Evolutionary conservation across 2,888 invertebrate genomes (phyloP).

Genomic region (Sturmia bella): DNA sequence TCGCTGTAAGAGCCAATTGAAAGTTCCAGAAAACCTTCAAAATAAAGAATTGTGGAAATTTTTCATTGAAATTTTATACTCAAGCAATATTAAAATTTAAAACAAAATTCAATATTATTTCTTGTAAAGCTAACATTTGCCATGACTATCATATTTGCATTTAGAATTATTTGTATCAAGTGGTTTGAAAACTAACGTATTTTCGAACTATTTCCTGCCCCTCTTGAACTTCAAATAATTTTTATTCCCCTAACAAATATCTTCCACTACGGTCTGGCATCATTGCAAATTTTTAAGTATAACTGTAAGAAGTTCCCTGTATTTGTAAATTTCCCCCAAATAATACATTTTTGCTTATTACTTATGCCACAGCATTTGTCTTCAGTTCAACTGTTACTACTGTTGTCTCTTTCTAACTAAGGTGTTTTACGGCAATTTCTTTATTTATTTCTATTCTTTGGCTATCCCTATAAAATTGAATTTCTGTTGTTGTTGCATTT

Average conservation of each 20-base stretch:
- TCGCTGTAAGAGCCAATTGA: no score
- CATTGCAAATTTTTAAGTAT: background rate
- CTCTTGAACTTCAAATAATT: no score
- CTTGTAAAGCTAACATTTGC: no score
- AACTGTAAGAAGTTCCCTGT: constrained; percentile 46
- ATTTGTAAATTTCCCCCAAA: constrained; percentile 45
- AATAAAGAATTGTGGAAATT: no score
- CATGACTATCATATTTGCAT: no score
- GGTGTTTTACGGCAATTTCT: background rate
- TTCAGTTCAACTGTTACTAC: background rate
- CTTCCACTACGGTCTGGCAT: constrained; percentile 17
- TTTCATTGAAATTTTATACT: no score
- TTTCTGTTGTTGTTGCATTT: constrained; percentile 30
- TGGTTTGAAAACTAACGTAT: no score
- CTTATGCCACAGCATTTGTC: constrained; percentile 5
- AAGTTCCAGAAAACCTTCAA: no score
- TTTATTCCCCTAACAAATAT: background rate
- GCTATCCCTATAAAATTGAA: constrained; percentile 23
- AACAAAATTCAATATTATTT: no score
- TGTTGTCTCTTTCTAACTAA: constrained; percentile 33
- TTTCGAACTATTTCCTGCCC: background rate
- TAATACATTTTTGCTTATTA: constrained; percentile 27
- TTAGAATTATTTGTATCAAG: no score
- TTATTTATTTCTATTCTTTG: constrained; percentile 15
- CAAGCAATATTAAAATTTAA: no score